Conservation (phyloP, 2,113 vertebrate genomes). For the Haplochromis burtoni region DNA sequence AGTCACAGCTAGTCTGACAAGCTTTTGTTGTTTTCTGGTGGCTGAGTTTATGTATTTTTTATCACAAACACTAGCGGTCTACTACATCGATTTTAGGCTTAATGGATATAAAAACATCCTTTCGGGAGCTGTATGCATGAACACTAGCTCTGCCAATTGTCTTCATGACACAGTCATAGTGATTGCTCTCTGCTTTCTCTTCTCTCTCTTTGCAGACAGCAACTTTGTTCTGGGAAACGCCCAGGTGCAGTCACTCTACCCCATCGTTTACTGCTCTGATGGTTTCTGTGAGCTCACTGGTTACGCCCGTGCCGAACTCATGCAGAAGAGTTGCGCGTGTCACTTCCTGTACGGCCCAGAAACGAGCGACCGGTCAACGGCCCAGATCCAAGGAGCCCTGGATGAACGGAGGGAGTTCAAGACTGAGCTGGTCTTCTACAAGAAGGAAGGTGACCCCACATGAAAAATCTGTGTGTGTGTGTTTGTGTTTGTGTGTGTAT, state of each 20-base stretch:
- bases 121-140: neutral
- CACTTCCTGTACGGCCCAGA: constrained; percentile 78
- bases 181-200: neutral
- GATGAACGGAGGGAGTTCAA: constrained; percentile 77
- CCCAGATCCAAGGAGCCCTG: constrained; percentile 74
- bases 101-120: neutral
- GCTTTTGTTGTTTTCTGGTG: neutral
- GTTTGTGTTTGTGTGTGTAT: neutral
- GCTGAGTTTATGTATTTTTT: neutral
- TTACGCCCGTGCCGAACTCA: constrained; percentile 77
- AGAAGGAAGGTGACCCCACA: constrained; percentile 71
- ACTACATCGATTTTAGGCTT: neutral
- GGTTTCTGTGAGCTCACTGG: constrained; percentile 82
- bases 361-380: constrained; percentile 70
- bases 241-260: constrained; percentile 78
- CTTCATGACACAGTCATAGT: neutral
- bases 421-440: constrained; percentile 78
- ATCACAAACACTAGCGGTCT: neutral
- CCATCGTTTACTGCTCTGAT: constrained; percentile 80
- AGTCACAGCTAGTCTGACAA: neutral
- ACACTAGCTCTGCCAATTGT: neutral
- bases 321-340: constrained; percentile 81
- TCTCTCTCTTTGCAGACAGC: constrained; percentile 65
- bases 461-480: neutral
- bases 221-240: constrained; percentile 82